These are phyloP conservation scores for Endotricha flammealis DNA, from an alignment of 2,888 invertebrate genomes.

Conservation along the genomic window DNA sequence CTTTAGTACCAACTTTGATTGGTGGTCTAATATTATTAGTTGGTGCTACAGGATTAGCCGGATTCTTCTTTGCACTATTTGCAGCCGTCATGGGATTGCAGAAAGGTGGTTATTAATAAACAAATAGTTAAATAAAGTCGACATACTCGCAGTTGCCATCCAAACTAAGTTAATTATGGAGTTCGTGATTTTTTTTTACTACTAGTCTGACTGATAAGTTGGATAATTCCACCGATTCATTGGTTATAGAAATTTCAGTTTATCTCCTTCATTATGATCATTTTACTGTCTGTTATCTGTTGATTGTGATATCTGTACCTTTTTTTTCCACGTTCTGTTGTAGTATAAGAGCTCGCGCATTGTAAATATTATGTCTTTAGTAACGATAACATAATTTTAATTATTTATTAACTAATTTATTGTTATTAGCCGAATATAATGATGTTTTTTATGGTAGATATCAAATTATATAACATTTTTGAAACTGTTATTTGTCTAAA, in stretches of 20 bases:
- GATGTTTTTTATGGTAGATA: constrained; percentile 2
- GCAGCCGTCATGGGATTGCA: constrained; percentile 89
- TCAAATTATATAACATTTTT: neutral
- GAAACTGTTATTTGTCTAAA: neutral
- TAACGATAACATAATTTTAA: constrained; percentile 25
- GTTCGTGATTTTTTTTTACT: constrained; percentile 15
- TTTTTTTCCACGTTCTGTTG: constrained; percentile 3
- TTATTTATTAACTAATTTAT: constrained; percentile 45
- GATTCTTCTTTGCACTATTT: constrained; percentile 92
- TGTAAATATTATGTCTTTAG: constrained; percentile 43
- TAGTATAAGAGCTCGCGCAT: constrained; percentile 41
- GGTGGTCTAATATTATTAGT: constrained; percentile 84
- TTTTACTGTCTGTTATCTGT: constrained; percentile 9
- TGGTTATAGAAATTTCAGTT: constrained; percentile 6
- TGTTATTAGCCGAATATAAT: constrained; percentile 28
- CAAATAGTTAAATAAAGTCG: constrained; percentile 40
- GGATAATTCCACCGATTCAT: constrained; percentile 21
- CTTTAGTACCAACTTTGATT: constrained; percentile 85
- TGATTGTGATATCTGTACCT: constrained; percentile 7
- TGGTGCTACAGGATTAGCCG: constrained; percentile 88
- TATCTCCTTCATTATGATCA: constrained; percentile 6
- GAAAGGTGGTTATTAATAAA: constrained; percentile 58
- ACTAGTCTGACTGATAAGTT: constrained; percentile 22
- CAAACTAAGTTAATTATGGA: constrained; percentile 38
- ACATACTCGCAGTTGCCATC: constrained; percentile 61